Base-by-base conservation (phyloP, 1,140 invertebrate genomes). In the Ips typographus region DNA sequence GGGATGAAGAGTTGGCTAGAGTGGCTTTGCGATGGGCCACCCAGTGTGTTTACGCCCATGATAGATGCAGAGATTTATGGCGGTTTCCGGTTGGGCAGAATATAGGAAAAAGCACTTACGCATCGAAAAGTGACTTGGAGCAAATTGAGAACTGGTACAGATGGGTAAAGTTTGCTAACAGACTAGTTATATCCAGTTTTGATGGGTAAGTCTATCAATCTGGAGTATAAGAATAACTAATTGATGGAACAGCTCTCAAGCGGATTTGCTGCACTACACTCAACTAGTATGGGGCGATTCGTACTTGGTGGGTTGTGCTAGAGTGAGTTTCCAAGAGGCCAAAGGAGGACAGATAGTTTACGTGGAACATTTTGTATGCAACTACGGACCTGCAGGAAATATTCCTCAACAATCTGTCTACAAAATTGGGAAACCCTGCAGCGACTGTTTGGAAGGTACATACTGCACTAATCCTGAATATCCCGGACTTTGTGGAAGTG, bases 11-110 rank as follows among this genome's bases (percentile, higher is more conserved):
- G 76, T 77, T 89, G 7, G 86, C 87, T 1, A 71, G 66, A 1
- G 80, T 88, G 42, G 87, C 88, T 2, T 82, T 85, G 63, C 80
- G 83, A 71, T 88, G 88, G 85, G 87, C 84, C 2, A 81, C 86
- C 49, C 88, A 89, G 75, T 89, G 88, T 77, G 80, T 82, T 66
- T 76, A 74, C 60, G 80, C 79, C 2, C 85, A 88, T 74, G 88
- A 89, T 77, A 67, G 78, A 8, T 85, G 84, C 74, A 77, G 85
- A 73, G 81, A 85, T 75, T 77, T 83, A 69, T 72, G 59, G 4
- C 72, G 73, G 56, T 79, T 78, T 69, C 74, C 73, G 2, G 78
- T 80, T 1, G 80, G 80, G 1, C 80, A 81, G 62, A 81, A 80
- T 67, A 71, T 81, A 43, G 77, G 74, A 42, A 44, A 51, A 55